phyloP scores from a whole-genome alignment of 2,888 invertebrate species.

The Parnassius smintheus region DNA sequence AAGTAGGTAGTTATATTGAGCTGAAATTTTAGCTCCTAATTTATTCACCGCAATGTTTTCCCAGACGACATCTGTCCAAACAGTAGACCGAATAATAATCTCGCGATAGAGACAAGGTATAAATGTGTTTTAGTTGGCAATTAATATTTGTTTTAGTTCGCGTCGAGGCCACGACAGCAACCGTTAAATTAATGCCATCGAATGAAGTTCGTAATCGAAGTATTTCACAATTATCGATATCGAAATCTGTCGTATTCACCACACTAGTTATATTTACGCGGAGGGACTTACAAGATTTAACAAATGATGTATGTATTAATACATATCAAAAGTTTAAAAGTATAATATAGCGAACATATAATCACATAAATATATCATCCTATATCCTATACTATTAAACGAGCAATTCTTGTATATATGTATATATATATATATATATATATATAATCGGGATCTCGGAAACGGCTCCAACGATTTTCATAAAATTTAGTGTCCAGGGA shows the following conservation, averaged over 20 bases:
- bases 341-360: no score
- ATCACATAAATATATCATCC: no score
- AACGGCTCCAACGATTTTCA: no score
- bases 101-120: constrained; percentile 13
- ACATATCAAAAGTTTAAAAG: no score
- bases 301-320: no score
- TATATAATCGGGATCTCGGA: no score
- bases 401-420: no score
- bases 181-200: constrained; percentile 14
- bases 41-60: constrained; percentile 15
- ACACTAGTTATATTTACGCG: constrained; percentile 10
- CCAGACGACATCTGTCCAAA: constrained; percentile 25
- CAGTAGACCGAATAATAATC: constrained; percentile 10
- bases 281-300: no score
- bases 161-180: constrained; percentile 18
- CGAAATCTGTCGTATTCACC: not conserved
- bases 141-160: constrained; percentile 25
- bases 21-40: constrained; percentile 7
- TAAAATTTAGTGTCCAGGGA: no score
- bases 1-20: not conserved
- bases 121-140: constrained; percentile 21
- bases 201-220: constrained; percentile 10
- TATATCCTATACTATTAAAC: no score
- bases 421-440: no score
- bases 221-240: constrained; percentile 18